Percentiles rank a stretch among this genome's conserved stretches.
Conservation (phyloP, 2,888 invertebrate genomes). For the Aradus depressus region DNA sequence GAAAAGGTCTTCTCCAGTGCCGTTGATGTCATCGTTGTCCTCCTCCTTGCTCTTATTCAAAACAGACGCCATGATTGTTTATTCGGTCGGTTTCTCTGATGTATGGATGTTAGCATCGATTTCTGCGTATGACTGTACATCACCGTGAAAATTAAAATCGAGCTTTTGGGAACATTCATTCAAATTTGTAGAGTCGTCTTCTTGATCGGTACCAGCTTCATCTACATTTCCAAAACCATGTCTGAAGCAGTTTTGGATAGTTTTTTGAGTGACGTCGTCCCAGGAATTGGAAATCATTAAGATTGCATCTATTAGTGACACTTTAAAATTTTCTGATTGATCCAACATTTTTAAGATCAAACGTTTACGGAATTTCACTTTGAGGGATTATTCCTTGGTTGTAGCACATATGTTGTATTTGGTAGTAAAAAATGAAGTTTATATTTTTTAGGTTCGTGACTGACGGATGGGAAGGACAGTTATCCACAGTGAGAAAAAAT, state of each 20-base stretch:
- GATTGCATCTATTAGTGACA: constrained; percentile 2
- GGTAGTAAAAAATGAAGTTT: constrained; percentile 1
- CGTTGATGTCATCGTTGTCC: no score
- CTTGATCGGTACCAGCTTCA: background rate
- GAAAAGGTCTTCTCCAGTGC: no score
- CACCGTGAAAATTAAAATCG: constrained; percentile 1
- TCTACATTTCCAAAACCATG: constrained; percentile 4
- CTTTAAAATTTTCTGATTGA: background rate
- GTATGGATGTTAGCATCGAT: constrained; percentile 4
- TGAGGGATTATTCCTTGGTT: constrained; percentile 7
- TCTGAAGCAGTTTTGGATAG: constrained; percentile 4
- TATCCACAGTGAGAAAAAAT: background rate
- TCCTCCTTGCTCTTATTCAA: no score
- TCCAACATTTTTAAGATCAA: constrained; percentile 2
- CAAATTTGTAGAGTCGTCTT: background rate
- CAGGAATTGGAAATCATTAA: constrained; percentile 4
- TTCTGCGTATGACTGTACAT: constrained; percentile 1
- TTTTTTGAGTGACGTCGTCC: constrained; percentile 2
- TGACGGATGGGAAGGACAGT: background rate
- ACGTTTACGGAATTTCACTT: constrained; percentile 4
- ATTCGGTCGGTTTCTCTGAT: constrained; percentile 3
- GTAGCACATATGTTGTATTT: constrained; percentile 1
- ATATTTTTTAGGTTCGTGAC: background rate
- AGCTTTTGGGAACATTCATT: background rate
- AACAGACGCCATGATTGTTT: no score